Conservation (phyloP, 2,888 invertebrate genomes). For the Meiosimyza decipiens region DNA sequence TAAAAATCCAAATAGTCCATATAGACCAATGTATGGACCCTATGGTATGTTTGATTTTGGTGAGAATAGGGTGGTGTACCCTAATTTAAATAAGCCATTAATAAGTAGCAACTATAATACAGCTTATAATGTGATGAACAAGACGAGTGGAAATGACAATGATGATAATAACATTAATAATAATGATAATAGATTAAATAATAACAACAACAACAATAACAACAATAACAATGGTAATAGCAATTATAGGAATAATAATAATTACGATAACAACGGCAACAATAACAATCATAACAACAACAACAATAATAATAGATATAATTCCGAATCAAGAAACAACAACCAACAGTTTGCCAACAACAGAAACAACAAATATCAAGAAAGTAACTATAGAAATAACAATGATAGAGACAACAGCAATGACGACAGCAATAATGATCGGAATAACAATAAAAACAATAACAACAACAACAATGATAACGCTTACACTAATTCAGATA, state of each 20-base stretch:
- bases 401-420: not conserved
- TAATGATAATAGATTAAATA: too few species aligned
- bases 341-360: too few species aligned
- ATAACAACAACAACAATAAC: not conserved
- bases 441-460: conserved; percentile 6
- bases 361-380: too few species aligned
- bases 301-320: too few species aligned
- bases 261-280: not conserved
- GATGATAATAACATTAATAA: conserved; percentile 2
- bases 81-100: conserved; percentile 1
- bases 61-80: not conserved
- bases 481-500: too few species aligned
- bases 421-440: not conserved
- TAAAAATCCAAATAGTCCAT: conserved; percentile 28
- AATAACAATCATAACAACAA: conserved; percentile 11
- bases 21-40: too few species aligned
- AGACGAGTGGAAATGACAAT: not conserved
- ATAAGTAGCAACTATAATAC: conserved; percentile 7
- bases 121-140: not conserved
- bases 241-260: not conserved
- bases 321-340: too few species aligned
- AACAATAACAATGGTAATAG: not conserved
- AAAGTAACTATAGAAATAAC: too few species aligned
- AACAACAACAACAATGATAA: conserved; percentile 7
- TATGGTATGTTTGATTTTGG: too few species aligned